Evolutionary conservation across 2,113 vertebrate genomes (phyloP).

Genomic region (Saccopteryx leptura): DNA sequence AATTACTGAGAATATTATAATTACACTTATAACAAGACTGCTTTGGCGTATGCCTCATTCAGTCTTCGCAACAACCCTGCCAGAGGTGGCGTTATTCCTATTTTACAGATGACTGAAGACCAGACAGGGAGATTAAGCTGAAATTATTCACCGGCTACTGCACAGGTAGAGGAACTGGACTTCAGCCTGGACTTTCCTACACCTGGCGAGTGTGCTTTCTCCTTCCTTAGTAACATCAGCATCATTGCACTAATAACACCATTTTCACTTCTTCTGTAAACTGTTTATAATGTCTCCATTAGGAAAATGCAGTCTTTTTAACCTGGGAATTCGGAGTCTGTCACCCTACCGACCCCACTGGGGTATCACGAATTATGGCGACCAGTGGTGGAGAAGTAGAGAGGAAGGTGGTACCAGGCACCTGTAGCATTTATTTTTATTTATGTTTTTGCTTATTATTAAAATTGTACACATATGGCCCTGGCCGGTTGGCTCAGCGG

Average conservation of each 20-base stretch:
- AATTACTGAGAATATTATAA: background rate
- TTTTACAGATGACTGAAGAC: background rate
- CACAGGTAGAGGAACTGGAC: fast-evolving
- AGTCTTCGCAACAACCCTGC: background rate
- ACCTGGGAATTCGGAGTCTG: too few species aligned
- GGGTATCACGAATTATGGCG: fast-evolving
- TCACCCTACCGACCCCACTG: fast-evolving
- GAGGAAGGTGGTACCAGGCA: background rate
- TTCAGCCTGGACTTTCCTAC: background rate
- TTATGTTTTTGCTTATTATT: slow-evolving; percentile 7
- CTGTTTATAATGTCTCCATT: background rate
- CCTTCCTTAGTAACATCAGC: background rate
- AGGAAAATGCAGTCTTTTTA: background rate
- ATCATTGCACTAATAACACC: background rate
- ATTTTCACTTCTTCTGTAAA: background rate
- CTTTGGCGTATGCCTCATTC: background rate
- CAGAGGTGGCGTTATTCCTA: background rate
- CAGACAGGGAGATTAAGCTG: background rate
- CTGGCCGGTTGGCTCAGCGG: too few species aligned
- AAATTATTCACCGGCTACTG: background rate
- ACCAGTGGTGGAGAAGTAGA: background rate
- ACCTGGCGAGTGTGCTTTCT: background rate
- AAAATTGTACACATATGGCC: background rate
- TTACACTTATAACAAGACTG: background rate
- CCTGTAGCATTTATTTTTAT: background rate